Evolutionary conservation across 2,888 invertebrate genomes (phyloP).

Genomic region (Lamellibrachia columna): DNA sequence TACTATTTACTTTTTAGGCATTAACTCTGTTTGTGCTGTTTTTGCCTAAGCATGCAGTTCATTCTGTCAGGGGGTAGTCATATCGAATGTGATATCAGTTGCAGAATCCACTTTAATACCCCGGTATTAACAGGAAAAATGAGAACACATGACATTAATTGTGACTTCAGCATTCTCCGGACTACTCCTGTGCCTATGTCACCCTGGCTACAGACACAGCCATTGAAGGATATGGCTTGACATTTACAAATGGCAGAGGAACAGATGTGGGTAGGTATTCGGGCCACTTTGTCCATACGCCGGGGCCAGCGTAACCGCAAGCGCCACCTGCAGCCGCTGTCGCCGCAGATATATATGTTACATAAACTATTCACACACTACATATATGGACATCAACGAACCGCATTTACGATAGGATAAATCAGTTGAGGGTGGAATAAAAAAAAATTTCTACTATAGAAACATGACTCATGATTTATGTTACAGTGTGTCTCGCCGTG

Average conservation of each 20-base stretch:
- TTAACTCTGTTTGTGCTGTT: no score
- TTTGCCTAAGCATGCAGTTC: neutral
- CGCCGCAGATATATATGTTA: no score
- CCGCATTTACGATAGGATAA: no score
- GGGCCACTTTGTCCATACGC: neutral
- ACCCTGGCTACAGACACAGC: constrained; percentile 72
- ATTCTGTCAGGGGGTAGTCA: neutral
- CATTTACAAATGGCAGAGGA: constrained; percentile 89
- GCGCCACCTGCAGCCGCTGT: no score
- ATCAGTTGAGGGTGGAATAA: neutral
- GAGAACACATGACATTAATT: neutral
- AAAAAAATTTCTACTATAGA: neutral
- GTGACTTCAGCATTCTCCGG: constrained; percentile 74
- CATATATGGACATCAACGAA: no score
- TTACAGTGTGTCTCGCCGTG: constrained; percentile 78
- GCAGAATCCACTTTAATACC: neutral
- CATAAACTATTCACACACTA: no score
- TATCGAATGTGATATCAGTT: neutral
- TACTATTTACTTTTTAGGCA: no score
- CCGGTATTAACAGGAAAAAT: neutral
- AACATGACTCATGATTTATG: constrained; percentile 16
- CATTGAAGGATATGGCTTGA: constrained; percentile 80
- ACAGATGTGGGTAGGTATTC: constrained; percentile 77
- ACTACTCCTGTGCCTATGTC: constrained; percentile 93
- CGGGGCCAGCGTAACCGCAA: no score